Evolutionary conservation across 2,888 invertebrate genomes (phyloP).

Genomic region (Latrodectus elegans): DNA sequence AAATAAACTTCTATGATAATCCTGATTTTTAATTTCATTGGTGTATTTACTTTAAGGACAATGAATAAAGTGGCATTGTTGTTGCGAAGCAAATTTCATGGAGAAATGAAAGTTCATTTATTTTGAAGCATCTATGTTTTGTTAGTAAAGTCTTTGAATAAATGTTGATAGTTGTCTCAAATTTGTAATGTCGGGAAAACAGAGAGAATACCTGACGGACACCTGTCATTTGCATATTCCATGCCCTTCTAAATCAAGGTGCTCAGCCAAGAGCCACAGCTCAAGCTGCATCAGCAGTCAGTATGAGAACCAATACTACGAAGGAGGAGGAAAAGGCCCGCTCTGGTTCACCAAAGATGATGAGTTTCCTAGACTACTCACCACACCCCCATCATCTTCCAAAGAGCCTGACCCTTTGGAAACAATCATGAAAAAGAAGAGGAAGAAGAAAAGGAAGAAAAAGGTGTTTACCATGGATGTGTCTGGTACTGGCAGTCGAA

Average conservation of each 20-base stretch:
- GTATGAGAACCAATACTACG: constrained; percentile 48
- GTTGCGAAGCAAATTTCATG: no score
- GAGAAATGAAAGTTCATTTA: no score
- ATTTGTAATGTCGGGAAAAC: constrained; percentile 24
- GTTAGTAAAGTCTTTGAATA: no score
- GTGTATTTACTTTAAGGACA: no score
- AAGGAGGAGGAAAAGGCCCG: constrained; percentile 38
- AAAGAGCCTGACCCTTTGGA: constrained; percentile 31
- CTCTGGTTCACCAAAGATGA: constrained; percentile 59
- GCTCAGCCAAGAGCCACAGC: constrained; percentile 65
- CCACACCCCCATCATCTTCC: constrained; percentile 32
- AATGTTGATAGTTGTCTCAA: no score
- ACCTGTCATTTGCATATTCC: constrained; percentile 54
- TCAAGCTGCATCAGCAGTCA: constrained; percentile 64
- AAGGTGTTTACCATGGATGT: constrained; percentile 48
- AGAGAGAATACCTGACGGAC: constrained; percentile 32
- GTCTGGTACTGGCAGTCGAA: background rate
- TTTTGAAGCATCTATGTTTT: no score
- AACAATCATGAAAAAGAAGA: constrained; percentile 12
- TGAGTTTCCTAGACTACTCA: constrained; percentile 53
- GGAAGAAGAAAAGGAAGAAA: constrained; percentile 39
- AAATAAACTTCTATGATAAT: no score
- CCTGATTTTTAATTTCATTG: no score
- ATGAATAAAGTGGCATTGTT: no score
- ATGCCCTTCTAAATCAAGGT: constrained; percentile 54